A percentile compares a stretch with the other conserved stretches of the same genome.
These are phyloP conservation scores for Xenentodon cancila DNA, from an alignment of 2,797 vertebrate species.

Conservation along the genomic window DNA sequence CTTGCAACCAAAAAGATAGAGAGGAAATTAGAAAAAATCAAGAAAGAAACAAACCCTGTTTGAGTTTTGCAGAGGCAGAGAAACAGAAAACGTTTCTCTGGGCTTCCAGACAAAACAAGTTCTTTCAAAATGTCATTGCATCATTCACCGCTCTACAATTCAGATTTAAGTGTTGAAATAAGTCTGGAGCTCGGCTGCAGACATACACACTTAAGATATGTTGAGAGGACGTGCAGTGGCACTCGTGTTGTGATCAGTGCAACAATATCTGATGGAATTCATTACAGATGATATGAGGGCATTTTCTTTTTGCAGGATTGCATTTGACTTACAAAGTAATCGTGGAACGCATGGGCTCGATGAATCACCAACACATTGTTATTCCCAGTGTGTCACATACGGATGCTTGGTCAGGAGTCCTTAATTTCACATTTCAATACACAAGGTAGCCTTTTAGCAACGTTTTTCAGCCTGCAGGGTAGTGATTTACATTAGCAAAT, in stretches of 20 bases:
- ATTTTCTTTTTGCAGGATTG: background rate
- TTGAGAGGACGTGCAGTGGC: background rate
- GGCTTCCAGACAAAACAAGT: constrained; percentile 31
- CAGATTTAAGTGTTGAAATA: constrained; percentile 20
- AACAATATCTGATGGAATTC: constrained; percentile 2
- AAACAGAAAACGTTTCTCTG: constrained; percentile 22
- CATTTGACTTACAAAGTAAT: background rate
- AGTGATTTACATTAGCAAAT: no score
- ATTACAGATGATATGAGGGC: background rate
- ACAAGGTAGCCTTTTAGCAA: no score
- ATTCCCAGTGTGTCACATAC: background rate
- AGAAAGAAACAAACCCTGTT: constrained; percentile 34
- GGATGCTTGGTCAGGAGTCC: no score
- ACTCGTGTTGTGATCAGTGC: background rate
- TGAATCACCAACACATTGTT: background rate
- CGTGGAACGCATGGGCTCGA: background rate
- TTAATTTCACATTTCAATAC: no score
- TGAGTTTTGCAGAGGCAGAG: constrained; percentile 35
- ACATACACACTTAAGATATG: background rate
- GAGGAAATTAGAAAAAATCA: background rate
- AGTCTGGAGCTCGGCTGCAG: constrained; percentile 17
- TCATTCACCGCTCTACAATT: constrained; percentile 21
- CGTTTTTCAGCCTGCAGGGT: no score
- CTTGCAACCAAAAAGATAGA: constrained; percentile 14
- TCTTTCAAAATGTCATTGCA: constrained; percentile 41